Conservation (phyloP, 2,888 invertebrate genomes). For the Boloria euphrosyne region DNA sequence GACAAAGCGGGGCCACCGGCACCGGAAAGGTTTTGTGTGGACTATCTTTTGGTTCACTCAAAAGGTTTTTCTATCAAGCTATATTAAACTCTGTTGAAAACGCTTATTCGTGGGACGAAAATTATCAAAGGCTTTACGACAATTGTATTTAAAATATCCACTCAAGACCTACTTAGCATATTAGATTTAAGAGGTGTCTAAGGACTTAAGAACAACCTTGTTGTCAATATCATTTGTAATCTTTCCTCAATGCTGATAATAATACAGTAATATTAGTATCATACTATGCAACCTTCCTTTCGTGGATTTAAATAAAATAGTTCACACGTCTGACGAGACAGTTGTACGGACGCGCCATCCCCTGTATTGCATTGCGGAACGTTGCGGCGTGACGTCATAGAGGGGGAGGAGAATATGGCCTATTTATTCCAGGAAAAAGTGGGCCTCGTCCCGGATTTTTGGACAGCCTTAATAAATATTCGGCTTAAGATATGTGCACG, state of each 20-base stretch:
- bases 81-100: slow-evolving; percentile 27
- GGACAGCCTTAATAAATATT: slow-evolving; percentile 40
- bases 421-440: slow-evolving; percentile 52
- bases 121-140: slow-evolving; percentile 3
- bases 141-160: slow-evolving; percentile 9
- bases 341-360: slow-evolving; percentile 28
- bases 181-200: background rate
- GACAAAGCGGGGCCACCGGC: slow-evolving; percentile 33
- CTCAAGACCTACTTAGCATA: background rate
- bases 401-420: slow-evolving; percentile 47
- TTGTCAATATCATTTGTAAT: background rate
- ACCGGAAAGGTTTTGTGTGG: slow-evolving; percentile 36
- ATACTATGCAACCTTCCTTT: background rate
- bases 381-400: slow-evolving; percentile 50
- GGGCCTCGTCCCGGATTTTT: slow-evolving; percentile 47
- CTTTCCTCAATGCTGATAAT: too few species aligned
- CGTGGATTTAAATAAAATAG: slow-evolving; percentile 10
- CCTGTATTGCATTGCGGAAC: slow-evolving; percentile 47
- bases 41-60: slow-evolving; percentile 29
- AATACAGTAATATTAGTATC: too few species aligned
- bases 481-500: slow-evolving; percentile 15
- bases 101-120: slow-evolving; percentile 12
- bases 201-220: background rate
- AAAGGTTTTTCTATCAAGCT: slow-evolving; percentile 27
- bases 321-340: slow-evolving; percentile 21